These are phyloP conservation scores for Semotilus atromaculatus DNA, from an alignment of 2,797 vertebrate species.

Conservation along the genomic window DNA sequence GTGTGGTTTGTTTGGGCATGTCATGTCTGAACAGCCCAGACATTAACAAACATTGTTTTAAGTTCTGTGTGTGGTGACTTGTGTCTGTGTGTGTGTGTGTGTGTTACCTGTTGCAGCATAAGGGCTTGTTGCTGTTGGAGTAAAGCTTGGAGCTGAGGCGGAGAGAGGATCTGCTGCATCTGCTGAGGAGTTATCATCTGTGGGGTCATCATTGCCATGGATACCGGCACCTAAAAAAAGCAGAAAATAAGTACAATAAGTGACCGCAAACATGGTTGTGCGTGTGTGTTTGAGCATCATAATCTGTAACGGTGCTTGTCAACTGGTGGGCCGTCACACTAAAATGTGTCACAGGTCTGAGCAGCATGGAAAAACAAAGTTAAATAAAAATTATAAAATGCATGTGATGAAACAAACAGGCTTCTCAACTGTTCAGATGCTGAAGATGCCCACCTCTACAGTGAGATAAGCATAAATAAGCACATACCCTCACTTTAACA, in stretches of 20 bases:
- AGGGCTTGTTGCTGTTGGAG: slow-evolving; percentile 97
- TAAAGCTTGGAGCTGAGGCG: slow-evolving; percentile 94
- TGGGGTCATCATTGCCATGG: slow-evolving; percentile 98
- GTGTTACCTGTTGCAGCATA: slow-evolving; percentile 95
- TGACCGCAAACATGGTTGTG: not conserved
- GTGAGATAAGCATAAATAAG: not conserved
- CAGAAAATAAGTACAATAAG: not conserved
- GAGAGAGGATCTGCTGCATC: slow-evolving; percentile 98
- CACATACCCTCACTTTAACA: slow-evolving; percentile 5
- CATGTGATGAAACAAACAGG: not conserved
- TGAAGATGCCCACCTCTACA: not conserved
- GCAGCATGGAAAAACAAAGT: not conserved
- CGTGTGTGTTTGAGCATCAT: not conserved
- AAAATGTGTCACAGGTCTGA: not conserved
- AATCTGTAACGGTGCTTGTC: not conserved
- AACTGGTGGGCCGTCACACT: not conserved
- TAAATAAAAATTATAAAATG: not conserved
- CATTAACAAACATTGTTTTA: slow-evolving; percentile 24
- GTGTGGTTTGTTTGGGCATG: slow-evolving; percentile 16
- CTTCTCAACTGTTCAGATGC: not conserved
- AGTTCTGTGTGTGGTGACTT: slow-evolving; percentile 37
- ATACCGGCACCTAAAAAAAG: slow-evolving; percentile 88
- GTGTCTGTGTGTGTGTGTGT: slow-evolving; percentile 37
- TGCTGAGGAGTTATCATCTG: slow-evolving; percentile 98
- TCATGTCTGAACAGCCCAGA: slow-evolving; percentile 49